These are phyloP conservation scores for Phymastichus coffea DNA, from an alignment of 1,140 invertebrate species.

Conservation along the genomic window DNA sequence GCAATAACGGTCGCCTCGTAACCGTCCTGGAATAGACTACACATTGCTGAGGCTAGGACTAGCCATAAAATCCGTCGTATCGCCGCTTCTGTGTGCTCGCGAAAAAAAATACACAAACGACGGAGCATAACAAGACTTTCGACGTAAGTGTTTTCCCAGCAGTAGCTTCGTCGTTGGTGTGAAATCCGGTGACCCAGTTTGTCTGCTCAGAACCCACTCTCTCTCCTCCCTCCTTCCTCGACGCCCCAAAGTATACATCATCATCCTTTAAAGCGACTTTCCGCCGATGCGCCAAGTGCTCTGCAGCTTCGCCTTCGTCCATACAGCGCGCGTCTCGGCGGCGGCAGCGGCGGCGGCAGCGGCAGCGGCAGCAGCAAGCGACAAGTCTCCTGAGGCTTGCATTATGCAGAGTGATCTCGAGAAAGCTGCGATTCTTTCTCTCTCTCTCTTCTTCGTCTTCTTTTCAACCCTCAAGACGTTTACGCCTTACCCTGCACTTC, in stretches of 20 bases:
- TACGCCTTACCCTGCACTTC: background rate
- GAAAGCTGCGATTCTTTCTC: background rate
- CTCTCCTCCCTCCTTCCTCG: background rate
- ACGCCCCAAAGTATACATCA: background rate
- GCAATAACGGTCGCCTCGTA: too few relatives aligned
- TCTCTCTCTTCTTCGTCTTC: background rate
- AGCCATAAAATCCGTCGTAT: background rate
- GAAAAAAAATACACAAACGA: background rate
- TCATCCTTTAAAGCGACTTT: constrained; percentile 25
- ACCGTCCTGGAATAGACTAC: constrained; percentile 1
- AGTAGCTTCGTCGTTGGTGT: background rate
- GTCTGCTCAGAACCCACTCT: background rate
- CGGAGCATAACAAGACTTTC: background rate
- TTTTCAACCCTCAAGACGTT: too few relatives aligned
- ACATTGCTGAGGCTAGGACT: constrained; percentile 1
- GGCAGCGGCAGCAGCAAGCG: too few relatives aligned
- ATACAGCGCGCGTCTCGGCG: too few relatives aligned
- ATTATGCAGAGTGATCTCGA: background rate
- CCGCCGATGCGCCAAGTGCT: background rate
- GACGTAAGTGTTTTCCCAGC: constrained; percentile 20
- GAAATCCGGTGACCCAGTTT: constrained; percentile 20
- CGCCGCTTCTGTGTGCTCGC: background rate
- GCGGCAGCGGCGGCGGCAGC: too few relatives aligned
- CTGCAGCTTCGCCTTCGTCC: background rate
- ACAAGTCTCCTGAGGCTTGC: background rate